phyloP scores from a whole-genome alignment of 2,888 invertebrate genomes.

The Cylloceria caligata region DNA sequence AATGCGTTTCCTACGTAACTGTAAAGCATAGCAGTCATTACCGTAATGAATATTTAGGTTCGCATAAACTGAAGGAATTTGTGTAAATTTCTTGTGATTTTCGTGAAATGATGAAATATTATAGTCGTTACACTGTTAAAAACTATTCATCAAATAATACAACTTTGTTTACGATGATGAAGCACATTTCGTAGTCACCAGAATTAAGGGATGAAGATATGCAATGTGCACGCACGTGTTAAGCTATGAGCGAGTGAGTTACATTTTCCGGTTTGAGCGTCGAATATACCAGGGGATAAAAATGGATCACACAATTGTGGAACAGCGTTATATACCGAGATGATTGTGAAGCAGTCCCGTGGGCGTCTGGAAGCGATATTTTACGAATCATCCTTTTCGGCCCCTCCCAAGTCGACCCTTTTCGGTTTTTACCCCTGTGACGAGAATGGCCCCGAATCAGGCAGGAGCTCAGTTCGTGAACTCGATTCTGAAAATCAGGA shows the following conservation, averaged over 20 bases:
- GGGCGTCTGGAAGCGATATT: conserved; percentile 47
- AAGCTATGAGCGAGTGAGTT: background rate
- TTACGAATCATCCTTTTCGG: conserved; percentile 52
- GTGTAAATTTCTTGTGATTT: background rate
- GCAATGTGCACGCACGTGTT: background rate
- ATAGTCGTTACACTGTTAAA: background rate
- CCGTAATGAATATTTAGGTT: background rate
- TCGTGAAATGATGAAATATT: background rate
- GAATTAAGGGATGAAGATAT: background rate
- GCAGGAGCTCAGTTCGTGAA: conserved; percentile 19
- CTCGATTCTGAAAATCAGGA: conserved; percentile 49
- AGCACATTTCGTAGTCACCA: background rate
- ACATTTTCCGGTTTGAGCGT: conserved; percentile 25
- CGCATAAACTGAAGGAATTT: background rate
- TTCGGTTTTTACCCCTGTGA: conserved; percentile 3
- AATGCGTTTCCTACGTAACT: background rate
- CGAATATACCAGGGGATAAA: conserved; percentile 15
- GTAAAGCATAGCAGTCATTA: background rate
- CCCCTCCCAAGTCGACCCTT: conserved; percentile 18
- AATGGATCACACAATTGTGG: conserved; percentile 33
- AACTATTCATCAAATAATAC: background rate
- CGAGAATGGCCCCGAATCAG: conserved; percentile 33
- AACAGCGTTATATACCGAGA: conserved; percentile 9
- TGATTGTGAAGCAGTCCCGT: conserved; percentile 41
- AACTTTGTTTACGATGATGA: background rate